Percentiles rank a stretch among this genome's conserved stretches.
These are phyloP conservation scores for Masnerella sp. DNA, from an alignment of 2,888 invertebrate genomes.

Conservation along the genomic window DNA sequence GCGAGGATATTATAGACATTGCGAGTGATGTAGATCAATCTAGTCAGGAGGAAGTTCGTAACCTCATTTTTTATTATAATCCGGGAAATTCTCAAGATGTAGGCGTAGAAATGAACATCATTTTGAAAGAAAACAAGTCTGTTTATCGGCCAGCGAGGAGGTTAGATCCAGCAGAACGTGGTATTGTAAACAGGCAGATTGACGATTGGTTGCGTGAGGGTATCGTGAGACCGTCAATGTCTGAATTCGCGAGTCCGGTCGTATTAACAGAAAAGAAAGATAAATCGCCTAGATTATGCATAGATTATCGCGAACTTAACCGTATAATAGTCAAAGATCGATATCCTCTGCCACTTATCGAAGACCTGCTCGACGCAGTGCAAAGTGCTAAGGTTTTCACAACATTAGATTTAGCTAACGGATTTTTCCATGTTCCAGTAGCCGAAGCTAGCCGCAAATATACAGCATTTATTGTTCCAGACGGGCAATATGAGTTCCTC, in stretches of 20 bases:
- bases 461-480: constrained; percentile 65
- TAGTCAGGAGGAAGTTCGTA: not conserved
- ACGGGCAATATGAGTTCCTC: constrained; percentile 62
- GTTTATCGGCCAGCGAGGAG: not conserved
- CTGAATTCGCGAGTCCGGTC: constrained; percentile 60
- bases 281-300: constrained; percentile 55
- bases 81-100: constrained; percentile 4
- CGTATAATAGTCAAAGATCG: constrained; percentile 53
- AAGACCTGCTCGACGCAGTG: constrained; percentile 11
- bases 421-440: constrained; percentile 66
- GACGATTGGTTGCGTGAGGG: not conserved
- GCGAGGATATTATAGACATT: not conserved
- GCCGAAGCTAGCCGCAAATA: constrained; percentile 62
- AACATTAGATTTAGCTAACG: constrained; percentile 61
- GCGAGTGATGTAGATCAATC: not conserved
- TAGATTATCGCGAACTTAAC: constrained; percentile 60
- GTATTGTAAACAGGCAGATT: not conserved
- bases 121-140: not conserved
- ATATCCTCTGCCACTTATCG: not conserved
- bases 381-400: constrained; percentile 52
- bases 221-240: constrained; percentile 13
- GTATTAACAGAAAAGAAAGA: constrained; percentile 60
- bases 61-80: not conserved
- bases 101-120: not conserved
- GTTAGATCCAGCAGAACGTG: not conserved